Evolutionary conservation across 2,113 vertebrate genomes (phyloP), one percentile per base, ranked within the genome.

Genomic region (Semicossyphus pulcher): DNA sequence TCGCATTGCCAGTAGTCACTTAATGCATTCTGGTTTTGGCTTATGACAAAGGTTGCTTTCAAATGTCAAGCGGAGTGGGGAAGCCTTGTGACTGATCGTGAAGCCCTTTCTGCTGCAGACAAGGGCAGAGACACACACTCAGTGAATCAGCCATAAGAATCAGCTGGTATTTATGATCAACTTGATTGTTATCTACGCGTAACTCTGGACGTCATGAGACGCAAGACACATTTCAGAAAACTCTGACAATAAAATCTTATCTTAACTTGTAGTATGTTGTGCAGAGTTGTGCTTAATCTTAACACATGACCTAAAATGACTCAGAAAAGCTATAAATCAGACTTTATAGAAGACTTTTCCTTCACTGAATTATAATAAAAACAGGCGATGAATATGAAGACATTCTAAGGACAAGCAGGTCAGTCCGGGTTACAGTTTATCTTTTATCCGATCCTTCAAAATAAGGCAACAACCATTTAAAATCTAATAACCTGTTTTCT

Each of bases 61-160:
- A 81, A 64, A 58, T 37, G 15, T 34, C 21, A 5, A 54, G 48
- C 4, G 39, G 45, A 70, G 44, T 20, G 3, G 26, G n/a, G 39
- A 51, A 28, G 31, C 41, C 78, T 70, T 62, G 75, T 76, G 85
- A 84, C 63, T 41, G n/a, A 47, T 73, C 3, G 9, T 51, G 74
- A 47, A 54, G 47, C 37, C 10, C 23, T 15, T 5, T 52, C 20
- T 41, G 57, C 45, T 11, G 15, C 58, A 65, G 28, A 56, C 7
- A n/a, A 56, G 28, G 51, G 56, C 41, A 64, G n/a, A 61, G 73
- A 25, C n/a, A n/a, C n/a, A n/a, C n/a, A n/a, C n/a, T n/a, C n/a
- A n/a, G n/a, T n/a, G n/a, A n/a, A n/a, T n/a, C n/a, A n/a, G n/a
- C n/a, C n/a, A n/a, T n/a, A n/a, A n/a, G n/a, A n/a, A n/a, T n/a